phyloP scores from a whole-genome alignment of 2,113 vertebrate genomes.

The Ia io region DNA sequence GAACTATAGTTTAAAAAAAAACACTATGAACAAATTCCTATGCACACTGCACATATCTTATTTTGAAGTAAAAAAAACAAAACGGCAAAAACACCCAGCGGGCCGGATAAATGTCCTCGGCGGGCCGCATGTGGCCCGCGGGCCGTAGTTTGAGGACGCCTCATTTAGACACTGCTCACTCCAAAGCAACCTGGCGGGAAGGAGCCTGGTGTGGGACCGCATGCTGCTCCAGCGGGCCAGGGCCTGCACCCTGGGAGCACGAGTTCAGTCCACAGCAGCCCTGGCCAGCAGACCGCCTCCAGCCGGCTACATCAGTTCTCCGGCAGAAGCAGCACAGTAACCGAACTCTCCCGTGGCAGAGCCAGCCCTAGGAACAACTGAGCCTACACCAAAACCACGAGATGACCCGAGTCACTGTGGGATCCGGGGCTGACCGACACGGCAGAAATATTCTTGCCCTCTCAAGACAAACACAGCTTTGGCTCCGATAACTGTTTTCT shows the following conservation, averaged over 20 bases:
- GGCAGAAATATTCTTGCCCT: slow-evolving; percentile 27
- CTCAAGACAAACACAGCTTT: slow-evolving; percentile 43
- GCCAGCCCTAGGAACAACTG: neutral
- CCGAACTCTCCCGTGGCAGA: neutral
- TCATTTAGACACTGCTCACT: neutral
- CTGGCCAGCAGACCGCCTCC: neutral
- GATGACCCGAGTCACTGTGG: neutral
- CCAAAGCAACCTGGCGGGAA: neutral
- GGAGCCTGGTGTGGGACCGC: neutral
- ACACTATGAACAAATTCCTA: too few relatives aligned
- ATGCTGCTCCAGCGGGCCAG: neutral
- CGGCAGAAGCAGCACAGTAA: neutral
- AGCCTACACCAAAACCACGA: neutral
- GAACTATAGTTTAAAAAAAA: too few relatives aligned
- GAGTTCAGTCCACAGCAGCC: neutral
- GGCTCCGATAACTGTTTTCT: slow-evolving; percentile 27
- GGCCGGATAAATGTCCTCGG: too few relatives aligned
- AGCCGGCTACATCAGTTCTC: neutral
- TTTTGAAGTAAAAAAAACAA: too few relatives aligned
- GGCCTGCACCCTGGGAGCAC: neutral
- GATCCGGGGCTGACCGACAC: neutral
- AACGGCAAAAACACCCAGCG: too few relatives aligned
- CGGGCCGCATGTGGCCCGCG: too few relatives aligned
- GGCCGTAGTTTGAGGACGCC: too few relatives aligned
- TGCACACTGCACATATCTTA: too few relatives aligned